Conservation (phyloP, 2,797 vertebrate species). For the Liparis tanakae region DNA sequence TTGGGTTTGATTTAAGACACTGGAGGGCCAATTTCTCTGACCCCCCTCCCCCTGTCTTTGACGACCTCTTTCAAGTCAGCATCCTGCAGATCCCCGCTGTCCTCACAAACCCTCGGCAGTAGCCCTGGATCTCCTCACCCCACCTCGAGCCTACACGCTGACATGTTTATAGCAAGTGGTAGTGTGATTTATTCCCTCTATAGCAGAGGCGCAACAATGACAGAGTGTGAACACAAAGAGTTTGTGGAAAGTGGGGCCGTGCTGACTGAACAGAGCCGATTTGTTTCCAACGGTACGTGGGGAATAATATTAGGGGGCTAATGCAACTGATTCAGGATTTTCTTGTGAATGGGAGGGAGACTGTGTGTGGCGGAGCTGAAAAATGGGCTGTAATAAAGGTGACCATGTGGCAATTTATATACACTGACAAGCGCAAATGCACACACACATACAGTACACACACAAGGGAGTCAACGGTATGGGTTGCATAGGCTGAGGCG, state of each 20-base stretch:
- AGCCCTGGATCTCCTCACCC: conserved; percentile 52
- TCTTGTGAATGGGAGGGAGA: conserved; percentile 22
- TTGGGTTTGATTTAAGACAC: conserved; percentile 29
- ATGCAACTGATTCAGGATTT: conserved; percentile 7
- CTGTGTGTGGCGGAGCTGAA: conserved; percentile 59
- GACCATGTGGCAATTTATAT: conserved; percentile 62
- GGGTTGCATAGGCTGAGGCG: conserved; percentile 65
- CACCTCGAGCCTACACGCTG: conserved; percentile 41
- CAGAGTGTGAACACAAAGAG: conserved; percentile 31
- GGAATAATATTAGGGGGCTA: conserved; percentile 1
- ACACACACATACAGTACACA: conserved; percentile 38
- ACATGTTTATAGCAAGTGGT: conserved; percentile 66
- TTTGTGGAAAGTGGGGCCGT: conserved; percentile 18
- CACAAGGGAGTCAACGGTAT: conserved; percentile 56
- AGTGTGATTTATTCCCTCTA: conserved; percentile 59
- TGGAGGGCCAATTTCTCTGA: conserved; percentile 1
- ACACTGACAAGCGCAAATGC: conserved; percentile 62
- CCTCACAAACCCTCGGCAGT: conserved; percentile 20
- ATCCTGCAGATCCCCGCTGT: conserved; percentile 8
- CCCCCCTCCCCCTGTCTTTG: neutral
- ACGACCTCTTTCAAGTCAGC: conserved; percentile 25
- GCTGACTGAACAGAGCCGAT: conserved; percentile 17
- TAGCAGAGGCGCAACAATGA: conserved; percentile 33
- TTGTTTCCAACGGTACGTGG: conserved; percentile 22
- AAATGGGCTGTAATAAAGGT: conserved; percentile 50